A percentile compares a stretch with the other conserved stretches of the same genome.
Evolutionary conservation across 2,113 vertebrate species (phyloP).

Genomic region (Anseranas semipalmata): DNA sequence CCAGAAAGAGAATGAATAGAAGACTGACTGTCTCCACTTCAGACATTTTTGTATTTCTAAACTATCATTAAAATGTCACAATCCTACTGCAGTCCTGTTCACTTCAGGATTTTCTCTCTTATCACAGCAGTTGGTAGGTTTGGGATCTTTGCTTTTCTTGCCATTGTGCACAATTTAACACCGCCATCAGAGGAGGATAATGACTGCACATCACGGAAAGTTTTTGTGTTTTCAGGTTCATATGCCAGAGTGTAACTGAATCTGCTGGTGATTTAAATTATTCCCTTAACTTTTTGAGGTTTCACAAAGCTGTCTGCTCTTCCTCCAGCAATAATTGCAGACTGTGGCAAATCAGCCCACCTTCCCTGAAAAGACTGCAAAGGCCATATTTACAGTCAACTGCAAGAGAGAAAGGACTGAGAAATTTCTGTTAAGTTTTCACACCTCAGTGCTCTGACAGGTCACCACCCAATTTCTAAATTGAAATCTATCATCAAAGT

Average conservation of each 20-base stretch:
- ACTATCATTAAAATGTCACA: slow-evolving; percentile 61
- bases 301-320: slow-evolving; percentile 18
- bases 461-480: background rate
- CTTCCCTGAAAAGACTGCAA: background rate
- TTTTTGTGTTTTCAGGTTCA: slow-evolving; percentile 46
- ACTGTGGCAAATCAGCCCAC: background rate
- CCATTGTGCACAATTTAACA: background rate
- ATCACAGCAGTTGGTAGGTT: slow-evolving; percentile 27
- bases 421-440: background rate
- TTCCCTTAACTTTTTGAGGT: slow-evolving; percentile 3
- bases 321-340: background rate
- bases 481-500: background rate
- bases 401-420: background rate
- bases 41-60: slow-evolving; percentile 46
- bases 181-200: slow-evolving; percentile 8
- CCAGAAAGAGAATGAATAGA: slow-evolving; percentile 22
- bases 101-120: slow-evolving; percentile 39
- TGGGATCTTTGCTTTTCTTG: slow-evolving; percentile 23
- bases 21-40: background rate
- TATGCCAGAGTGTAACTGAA: background rate
- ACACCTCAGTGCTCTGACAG: background rate
- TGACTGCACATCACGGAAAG: background rate
- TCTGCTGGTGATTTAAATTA: slow-evolving; percentile 8
- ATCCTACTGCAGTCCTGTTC: background rate
- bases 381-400: background rate